Evolutionary conservation across 92 coral and sea anemone genomes (phyloP).

Genomic region (Zoanthus gigantus): DNA sequence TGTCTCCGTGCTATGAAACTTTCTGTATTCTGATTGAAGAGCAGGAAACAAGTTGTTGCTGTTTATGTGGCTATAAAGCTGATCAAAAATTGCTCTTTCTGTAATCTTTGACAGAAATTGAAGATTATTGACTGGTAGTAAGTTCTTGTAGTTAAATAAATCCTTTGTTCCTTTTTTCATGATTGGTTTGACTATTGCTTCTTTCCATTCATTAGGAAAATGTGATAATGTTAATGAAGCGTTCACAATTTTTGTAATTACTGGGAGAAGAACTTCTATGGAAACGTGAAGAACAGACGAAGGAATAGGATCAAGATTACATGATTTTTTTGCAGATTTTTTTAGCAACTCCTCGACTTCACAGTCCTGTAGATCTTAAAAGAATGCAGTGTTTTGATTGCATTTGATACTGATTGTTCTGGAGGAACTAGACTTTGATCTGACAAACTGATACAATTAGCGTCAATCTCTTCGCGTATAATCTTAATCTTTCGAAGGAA

Average conservation of each 20-base stretch:
- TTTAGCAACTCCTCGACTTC: slow-evolving; percentile 9
- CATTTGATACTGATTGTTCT: background rate
- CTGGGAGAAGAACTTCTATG: slow-evolving; percentile 8
- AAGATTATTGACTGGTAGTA: background rate
- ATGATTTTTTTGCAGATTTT: slow-evolving; percentile 12
- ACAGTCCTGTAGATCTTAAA: background rate
- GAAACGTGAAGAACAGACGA: background rate
- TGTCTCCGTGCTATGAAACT: background rate
- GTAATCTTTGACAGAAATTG: background rate
- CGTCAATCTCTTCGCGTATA: slow-evolving; percentile 2
- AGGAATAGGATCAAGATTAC: slow-evolving; percentile 5
- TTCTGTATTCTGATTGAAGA: background rate
- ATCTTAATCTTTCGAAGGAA: slow-evolving; percentile 31
- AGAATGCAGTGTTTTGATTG: background rate
- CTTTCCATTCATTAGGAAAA: background rate
- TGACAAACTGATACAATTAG: background rate
- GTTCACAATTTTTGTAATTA: background rate
- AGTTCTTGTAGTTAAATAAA: background rate
- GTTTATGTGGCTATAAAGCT: background rate
- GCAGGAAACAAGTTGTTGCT: background rate
- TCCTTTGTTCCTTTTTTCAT: background rate
- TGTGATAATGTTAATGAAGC: background rate
- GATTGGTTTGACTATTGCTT: background rate
- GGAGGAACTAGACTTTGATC: background rate
- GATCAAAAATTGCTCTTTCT: background rate